Evolutionary conservation across 2,113 vertebrate species (phyloP).

Genomic region (Pluvialis apricaria): DNA sequence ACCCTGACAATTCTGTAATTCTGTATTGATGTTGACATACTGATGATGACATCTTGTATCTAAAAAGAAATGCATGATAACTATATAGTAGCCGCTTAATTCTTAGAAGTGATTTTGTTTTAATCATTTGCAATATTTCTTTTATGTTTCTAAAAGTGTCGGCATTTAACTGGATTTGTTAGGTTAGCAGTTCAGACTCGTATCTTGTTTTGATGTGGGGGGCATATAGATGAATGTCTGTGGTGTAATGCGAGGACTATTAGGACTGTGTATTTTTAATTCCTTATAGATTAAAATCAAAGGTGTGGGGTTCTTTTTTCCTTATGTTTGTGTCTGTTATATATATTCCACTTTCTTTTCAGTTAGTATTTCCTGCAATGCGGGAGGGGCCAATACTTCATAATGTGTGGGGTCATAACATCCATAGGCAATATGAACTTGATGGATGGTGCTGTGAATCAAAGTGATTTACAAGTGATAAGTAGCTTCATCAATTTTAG

Average conservation of each 20-base stretch:
- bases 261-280: neutral
- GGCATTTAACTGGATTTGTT: neutral
- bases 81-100: neutral
- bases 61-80: neutral
- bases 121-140: neutral
- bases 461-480: neutral
- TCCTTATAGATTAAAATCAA: neutral
- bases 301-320: neutral
- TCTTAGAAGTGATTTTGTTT: neutral
- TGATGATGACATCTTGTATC: neutral
- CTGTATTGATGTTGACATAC: neutral
- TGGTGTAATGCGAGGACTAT: neutral
- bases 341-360: neutral
- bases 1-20: no score
- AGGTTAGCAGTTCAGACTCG: neutral
- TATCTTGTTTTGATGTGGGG: neutral
- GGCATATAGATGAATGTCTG: neutral
- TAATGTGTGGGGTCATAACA: neutral
- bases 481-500: neutral
- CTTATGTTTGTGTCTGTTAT: neutral
- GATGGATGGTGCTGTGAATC: neutral
- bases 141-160: neutral
- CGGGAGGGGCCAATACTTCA: neutral
- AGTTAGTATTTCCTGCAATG: neutral
- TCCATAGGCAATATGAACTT: neutral